phyloP scores from a whole-genome alignment of 2,888 invertebrate species.

The Euplagia quadripunctaria region DNA sequence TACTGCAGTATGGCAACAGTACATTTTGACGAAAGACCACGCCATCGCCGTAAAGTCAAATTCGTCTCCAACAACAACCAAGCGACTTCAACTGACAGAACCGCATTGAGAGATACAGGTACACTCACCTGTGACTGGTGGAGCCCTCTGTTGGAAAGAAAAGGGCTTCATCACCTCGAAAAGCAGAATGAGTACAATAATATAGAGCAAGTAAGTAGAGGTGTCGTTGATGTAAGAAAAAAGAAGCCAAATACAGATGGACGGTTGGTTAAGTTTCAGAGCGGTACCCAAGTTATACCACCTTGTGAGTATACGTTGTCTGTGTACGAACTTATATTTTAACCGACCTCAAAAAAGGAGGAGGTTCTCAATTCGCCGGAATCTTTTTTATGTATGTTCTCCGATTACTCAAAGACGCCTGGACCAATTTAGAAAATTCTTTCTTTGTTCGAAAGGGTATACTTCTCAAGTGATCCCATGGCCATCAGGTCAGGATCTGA shows the following conservation, averaged over 20 bases:
- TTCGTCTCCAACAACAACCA: conserved; percentile 60
- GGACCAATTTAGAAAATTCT: too few species aligned
- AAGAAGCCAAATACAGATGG: conserved; percentile 45
- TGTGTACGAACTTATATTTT: not conserved
- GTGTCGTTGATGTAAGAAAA: not conserved
- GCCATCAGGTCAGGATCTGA: too few species aligned
- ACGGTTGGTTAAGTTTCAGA: conserved; percentile 66
- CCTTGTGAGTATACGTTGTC: conserved; percentile 47
- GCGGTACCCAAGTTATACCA: conserved; percentile 67
- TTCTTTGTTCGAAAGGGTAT: too few species aligned
- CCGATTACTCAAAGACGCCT: too few species aligned
- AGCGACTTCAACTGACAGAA: conserved; percentile 58
- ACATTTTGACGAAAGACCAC: conserved; percentile 40
- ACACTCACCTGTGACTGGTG: conserved; percentile 74
- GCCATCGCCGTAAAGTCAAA: conserved; percentile 31
- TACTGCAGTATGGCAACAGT: conserved; percentile 58
- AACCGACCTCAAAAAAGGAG: too few species aligned
- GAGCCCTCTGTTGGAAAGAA: conserved; percentile 71
- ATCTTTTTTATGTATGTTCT: too few species aligned
- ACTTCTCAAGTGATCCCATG: too few species aligned
- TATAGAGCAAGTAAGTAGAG: conserved; percentile 33
- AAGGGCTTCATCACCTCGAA: conserved; percentile 25
- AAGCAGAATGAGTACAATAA: conserved; percentile 34
- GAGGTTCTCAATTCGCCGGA: too few species aligned
- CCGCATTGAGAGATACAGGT: conserved; percentile 59